Conservation (phyloP, 2,113 vertebrate genomes). For the Periophthalmodon schlosseri region DNA sequence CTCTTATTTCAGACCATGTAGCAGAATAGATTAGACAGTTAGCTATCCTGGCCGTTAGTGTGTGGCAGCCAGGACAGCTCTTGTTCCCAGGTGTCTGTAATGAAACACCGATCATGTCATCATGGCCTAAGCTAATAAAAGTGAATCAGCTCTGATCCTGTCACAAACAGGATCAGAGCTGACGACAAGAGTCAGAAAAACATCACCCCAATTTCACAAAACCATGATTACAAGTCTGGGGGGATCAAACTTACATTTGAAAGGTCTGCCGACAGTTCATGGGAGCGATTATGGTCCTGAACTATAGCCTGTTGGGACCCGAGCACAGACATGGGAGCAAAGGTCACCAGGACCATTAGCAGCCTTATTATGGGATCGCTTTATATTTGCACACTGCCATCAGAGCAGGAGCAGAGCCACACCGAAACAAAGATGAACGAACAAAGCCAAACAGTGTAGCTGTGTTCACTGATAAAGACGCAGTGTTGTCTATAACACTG, state of each 20-base stretch:
- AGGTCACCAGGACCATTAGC: slow-evolving; percentile 73
- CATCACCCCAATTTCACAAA: slow-evolving; percentile 75
- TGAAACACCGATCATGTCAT: slow-evolving; percentile 71
- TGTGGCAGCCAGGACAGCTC: slow-evolving; percentile 18
- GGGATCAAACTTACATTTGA: slow-evolving; percentile 71
- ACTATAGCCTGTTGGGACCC: slow-evolving; percentile 59
- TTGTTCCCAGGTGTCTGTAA: slow-evolving; percentile 65
- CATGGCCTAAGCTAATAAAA: slow-evolving; percentile 67
- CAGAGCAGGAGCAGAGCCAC: slow-evolving; percentile 19
- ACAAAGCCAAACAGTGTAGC: slow-evolving; percentile 10
- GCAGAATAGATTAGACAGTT: neutral
- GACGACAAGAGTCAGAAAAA: slow-evolving; percentile 77
- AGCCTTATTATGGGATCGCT: slow-evolving; percentile 59
- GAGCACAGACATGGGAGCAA: slow-evolving; percentile 58
- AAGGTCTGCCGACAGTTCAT: slow-evolving; percentile 71
- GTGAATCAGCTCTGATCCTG: slow-evolving; percentile 72
- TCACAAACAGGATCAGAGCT: slow-evolving; percentile 74
- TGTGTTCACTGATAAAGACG: neutral
- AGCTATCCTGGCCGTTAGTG: too few relatives aligned
- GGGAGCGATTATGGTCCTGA: slow-evolving; percentile 73
- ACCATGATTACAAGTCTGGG: slow-evolving; percentile 75
- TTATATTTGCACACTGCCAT: slow-evolving; percentile 53
- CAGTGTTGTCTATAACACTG: neutral
- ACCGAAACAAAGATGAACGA: slow-evolving; percentile 25
- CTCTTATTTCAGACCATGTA: neutral